These are phyloP conservation scores for Zapornia atra DNA, from an alignment of 2,113 vertebrate genomes.

Conservation along the genomic window DNA sequence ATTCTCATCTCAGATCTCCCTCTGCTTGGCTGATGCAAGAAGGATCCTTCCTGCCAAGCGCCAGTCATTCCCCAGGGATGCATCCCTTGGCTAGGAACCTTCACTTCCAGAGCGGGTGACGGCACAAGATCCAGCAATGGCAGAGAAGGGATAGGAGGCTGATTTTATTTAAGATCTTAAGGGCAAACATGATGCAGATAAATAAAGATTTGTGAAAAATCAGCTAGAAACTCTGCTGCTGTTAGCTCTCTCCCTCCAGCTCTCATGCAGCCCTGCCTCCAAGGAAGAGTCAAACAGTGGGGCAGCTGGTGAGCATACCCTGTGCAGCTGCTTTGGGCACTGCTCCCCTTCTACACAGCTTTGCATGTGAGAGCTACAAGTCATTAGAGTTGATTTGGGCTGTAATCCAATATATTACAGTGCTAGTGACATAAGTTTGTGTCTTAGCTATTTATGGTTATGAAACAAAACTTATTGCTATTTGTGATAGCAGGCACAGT, in stretches of 20 bases:
- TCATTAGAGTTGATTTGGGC: background rate
- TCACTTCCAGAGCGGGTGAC: background rate
- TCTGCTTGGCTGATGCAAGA: background rate
- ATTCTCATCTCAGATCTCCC: background rate
- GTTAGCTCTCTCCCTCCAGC: background rate
- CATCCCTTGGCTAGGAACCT: background rate
- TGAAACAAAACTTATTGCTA: background rate
- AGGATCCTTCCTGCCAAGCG: fast-evolving
- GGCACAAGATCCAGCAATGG: background rate
- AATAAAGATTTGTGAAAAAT: background rate
- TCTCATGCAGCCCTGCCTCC: background rate
- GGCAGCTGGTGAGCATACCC: background rate
- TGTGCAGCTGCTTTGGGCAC: background rate
- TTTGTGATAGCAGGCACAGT: background rate
- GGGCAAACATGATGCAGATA: background rate
- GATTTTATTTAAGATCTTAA: background rate
- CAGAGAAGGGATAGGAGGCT: background rate
- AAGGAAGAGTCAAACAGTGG: background rate
- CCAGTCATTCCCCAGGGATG: background rate
- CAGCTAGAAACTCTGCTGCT: background rate
- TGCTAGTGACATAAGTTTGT: background rate
- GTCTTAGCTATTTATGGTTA: background rate
- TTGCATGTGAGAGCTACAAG: background rate
- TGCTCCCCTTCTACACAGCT: background rate
- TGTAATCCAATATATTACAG: background rate